phyloP scores from a whole-genome alignment of 1,140 invertebrate genomes.

The Melipona quadrifasciata region DNA sequence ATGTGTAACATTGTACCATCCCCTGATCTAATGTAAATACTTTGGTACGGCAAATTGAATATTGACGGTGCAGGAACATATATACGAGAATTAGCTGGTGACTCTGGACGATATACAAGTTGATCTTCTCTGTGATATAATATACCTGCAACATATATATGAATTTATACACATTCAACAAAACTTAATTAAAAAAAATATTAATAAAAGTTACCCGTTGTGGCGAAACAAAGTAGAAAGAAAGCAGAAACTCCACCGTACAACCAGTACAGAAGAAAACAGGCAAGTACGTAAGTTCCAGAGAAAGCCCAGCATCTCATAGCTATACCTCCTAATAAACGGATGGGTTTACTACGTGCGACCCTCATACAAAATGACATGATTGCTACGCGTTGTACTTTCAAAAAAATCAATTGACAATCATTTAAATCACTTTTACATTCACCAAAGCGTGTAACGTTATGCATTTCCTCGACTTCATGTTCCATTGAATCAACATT shows the following conservation, averaged over 20 bases:
- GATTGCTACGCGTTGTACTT: conserved; percentile 12
- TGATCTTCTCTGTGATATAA: conserved; percentile 93
- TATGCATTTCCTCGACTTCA: neutral
- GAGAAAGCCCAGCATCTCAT: conserved; percentile 83
- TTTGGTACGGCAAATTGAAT: conserved; percentile 93
- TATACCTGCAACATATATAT: conserved; percentile 84
- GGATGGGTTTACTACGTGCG: conserved; percentile 68
- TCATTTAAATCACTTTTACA: conserved; percentile 3
- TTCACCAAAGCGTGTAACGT: neutral
- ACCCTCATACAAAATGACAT: conserved; percentile 75
- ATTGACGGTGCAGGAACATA: conserved; percentile 93
- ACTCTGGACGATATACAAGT: conserved; percentile 93
- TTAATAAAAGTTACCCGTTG: conserved; percentile 83
- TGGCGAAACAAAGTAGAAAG: conserved; percentile 85
- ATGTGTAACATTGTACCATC: conserved; percentile 93
- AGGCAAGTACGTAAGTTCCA: conserved; percentile 84
- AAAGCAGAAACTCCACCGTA: conserved; percentile 90
- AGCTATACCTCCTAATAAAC: conserved; percentile 72
- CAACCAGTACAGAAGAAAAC: conserved; percentile 90
- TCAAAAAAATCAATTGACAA: conserved; percentile 16
- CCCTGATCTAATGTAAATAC: conserved; percentile 88
- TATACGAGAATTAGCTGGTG: conserved; percentile 92
- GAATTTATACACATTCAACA: neutral
- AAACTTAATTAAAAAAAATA: neutral
- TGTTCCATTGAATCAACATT: neutral